Evolutionary conservation across 2,888 invertebrate genomes (phyloP).

Genomic region (Myopa tessellatipennis): DNA sequence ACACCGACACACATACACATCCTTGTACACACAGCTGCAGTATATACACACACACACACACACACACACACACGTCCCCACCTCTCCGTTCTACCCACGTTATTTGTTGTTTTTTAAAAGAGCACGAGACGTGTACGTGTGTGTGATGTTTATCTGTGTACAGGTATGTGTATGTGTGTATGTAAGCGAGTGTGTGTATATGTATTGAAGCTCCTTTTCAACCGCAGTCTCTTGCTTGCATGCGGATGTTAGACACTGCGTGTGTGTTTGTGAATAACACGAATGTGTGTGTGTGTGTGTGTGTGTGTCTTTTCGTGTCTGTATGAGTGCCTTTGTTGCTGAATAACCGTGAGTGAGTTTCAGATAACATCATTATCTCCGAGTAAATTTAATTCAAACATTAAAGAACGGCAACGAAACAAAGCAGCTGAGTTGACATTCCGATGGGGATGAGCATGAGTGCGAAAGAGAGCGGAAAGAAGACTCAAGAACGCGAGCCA

Average conservation of each 20-base stretch:
- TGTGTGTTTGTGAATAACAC: background rate
- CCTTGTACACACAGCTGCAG: background rate
- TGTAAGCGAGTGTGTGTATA: background rate
- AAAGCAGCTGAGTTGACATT: background rate
- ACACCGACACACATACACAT: conserved; percentile 53
- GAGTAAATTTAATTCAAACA: conserved; percentile 34
- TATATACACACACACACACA: background rate
- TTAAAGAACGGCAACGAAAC: conserved; percentile 29
- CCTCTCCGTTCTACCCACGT: background rate
- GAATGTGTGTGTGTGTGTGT: background rate
- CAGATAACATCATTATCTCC: conserved; percentile 30
- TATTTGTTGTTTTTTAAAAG: background rate
- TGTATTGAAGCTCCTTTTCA: background rate
- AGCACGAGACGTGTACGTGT: conserved; percentile 16
- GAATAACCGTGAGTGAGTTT: background rate
- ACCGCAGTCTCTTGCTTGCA: background rate
- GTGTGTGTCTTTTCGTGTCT: background rate
- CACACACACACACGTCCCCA: background rate
- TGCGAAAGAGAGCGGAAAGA: too few relatives aligned
- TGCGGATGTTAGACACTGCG: too few relatives aligned
- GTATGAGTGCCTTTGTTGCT: background rate
- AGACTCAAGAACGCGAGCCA: too few relatives aligned
- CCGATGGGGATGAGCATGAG: too few relatives aligned
- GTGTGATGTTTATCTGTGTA: conserved; percentile 6
- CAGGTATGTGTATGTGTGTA: conserved; percentile 17